Conservation (phyloP, 2,888 invertebrate species). For the Rhopalosiphum nymphaeae region DNA sequence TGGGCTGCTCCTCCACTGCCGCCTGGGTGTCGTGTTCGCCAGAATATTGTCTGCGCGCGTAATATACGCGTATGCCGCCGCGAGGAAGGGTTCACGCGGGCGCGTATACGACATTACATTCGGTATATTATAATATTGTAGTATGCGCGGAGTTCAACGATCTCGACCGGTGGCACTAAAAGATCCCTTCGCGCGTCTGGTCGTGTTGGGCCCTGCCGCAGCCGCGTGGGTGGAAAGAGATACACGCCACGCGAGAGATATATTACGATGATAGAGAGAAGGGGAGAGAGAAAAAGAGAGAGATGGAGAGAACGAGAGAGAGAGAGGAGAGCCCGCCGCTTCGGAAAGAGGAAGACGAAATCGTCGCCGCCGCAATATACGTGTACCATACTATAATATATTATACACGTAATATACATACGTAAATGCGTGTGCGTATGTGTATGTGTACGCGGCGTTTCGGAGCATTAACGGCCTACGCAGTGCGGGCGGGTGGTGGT, state of each 20-base stretch:
- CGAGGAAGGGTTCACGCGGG: slow-evolving; percentile 47
- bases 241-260: not conserved
- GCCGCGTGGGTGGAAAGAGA: not conserved
- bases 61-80: not conserved
- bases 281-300: not conserved
- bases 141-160: slow-evolving; percentile 49
- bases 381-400: not conserved
- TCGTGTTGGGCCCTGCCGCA: slow-evolving; percentile 12
- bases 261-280: not conserved
- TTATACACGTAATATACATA: slow-evolving; percentile 14
- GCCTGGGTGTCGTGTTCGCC: slow-evolving; percentile 53
- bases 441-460: slow-evolving; percentile 20
- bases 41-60: not conserved
- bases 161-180: slow-evolving; percentile 44
- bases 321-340: not conserved
- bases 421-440: not conserved
- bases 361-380: not conserved
- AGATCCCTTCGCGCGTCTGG: slow-evolving; percentile 63
- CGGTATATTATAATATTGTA: not conserved
- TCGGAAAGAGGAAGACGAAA: not conserved
- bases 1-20: not conserved
- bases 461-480: slow-evolving; percentile 24
- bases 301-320: not conserved
- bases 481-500: not conserved
- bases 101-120: not conserved